Evolutionary conservation across 2,888 invertebrate species (phyloP).

Genomic region (Antitype chi): DNA sequence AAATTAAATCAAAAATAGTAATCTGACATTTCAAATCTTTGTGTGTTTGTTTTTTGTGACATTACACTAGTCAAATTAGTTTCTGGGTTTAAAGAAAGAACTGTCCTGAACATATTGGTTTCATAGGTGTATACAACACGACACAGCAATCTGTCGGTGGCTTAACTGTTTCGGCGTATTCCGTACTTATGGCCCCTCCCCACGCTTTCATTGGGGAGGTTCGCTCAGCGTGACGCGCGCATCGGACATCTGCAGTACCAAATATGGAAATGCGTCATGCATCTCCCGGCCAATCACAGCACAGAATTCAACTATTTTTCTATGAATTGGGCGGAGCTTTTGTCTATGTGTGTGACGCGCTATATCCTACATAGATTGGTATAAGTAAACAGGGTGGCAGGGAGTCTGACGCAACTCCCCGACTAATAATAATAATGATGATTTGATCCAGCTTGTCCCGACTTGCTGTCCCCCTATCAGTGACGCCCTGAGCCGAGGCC

Average conservation of each 20-base stretch:
- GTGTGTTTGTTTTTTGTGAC: too few relatives aligned
- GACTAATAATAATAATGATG: too few relatives aligned
- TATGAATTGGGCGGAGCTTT: conserved; percentile 37
- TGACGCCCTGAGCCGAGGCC: too few relatives aligned
- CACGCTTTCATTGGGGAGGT: background rate
- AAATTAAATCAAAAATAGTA: too few relatives aligned
- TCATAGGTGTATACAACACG: background rate
- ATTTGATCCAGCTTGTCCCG: too few relatives aligned
- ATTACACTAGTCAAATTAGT: too few relatives aligned
- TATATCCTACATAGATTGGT: background rate
- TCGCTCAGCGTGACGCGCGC: background rate
- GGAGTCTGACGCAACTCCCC: too few relatives aligned
- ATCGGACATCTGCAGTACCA: background rate
- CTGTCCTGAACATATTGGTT: background rate
- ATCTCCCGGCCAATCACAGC: conserved; percentile 15
- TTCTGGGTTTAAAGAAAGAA: too few relatives aligned
- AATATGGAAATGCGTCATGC: conserved; percentile 29
- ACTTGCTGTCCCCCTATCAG: too few relatives aligned
- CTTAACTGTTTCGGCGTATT: background rate
- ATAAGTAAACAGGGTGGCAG: too few relatives aligned
- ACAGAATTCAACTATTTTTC: background rate
- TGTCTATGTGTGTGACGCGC: background rate
- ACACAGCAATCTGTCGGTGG: background rate
- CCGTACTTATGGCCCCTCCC: background rate
- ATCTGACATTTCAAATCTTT: too few relatives aligned